Conservation (phyloP, 2,888 invertebrate species). For the Sinohyriopsis cumingii region DNA sequence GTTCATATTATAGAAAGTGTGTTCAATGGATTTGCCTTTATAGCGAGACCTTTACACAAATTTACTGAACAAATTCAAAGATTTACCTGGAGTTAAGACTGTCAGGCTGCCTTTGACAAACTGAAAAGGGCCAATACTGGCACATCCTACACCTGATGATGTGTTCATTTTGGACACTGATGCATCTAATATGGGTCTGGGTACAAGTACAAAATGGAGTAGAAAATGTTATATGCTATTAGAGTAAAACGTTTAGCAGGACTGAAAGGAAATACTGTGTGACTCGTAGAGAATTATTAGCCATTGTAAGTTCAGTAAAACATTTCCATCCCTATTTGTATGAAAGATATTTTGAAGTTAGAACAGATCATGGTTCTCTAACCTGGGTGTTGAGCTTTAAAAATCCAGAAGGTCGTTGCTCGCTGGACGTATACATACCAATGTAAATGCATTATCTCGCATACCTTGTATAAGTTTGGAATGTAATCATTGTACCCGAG, state of each 20-base stretch:
- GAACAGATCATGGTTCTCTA: slow-evolving; percentile 8
- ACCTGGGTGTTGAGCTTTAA: slow-evolving; percentile 19
- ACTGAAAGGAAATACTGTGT: slow-evolving; percentile 25
- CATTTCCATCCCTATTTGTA: slow-evolving; percentile 10
- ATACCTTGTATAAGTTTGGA: too few relatives aligned
- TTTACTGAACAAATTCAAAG: background rate
- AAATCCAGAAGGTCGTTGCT: slow-evolving; percentile 25
- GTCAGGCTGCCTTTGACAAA: slow-evolving; percentile 2
- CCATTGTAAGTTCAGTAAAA: slow-evolving; percentile 3
- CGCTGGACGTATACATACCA: background rate
- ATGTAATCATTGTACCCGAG: slow-evolving; percentile 14
- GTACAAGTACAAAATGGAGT: slow-evolving; percentile 10
- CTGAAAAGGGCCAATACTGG: slow-evolving; percentile 9
- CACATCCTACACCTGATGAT: slow-evolving; percentile 10
- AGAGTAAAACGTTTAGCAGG: slow-evolving; percentile 14
- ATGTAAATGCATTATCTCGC: too few relatives aligned
- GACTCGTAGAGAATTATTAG: slow-evolving; percentile 23
- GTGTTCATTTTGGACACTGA: slow-evolving; percentile 19
- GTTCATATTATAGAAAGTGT: slow-evolving; percentile 6
- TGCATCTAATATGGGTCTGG: slow-evolving; percentile 17
- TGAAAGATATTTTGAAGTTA: slow-evolving; percentile 21
- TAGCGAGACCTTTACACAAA: slow-evolving; percentile 10
- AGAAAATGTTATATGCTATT: slow-evolving; percentile 21
- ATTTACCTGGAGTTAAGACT: slow-evolving; percentile 3
- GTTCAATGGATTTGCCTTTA: background rate